A percentile compares a stretch with the other conserved stretches of the same genome.
phyloP scores from a whole-genome alignment of 1,140 invertebrate genomes.

The Drosophila virilis region DNA sequence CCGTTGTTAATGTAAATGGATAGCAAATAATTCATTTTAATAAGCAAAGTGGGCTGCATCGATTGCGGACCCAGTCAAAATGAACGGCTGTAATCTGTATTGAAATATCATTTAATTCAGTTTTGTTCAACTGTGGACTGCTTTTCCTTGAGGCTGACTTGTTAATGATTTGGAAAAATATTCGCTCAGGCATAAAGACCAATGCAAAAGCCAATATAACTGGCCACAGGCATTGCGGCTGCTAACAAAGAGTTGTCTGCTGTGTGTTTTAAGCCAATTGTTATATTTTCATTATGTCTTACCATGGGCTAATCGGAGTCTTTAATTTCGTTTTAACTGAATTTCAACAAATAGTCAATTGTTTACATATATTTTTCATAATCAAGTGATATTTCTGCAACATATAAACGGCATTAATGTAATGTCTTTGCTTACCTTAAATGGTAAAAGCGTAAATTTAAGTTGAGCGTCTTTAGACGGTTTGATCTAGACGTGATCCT shows the following conservation, averaged over 20 bases:
- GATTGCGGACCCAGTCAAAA: not conserved
- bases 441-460: no score
- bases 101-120: not conserved
- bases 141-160: conserved; percentile 23
- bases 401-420: conserved; percentile 26
- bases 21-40: no score
- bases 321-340: conserved; percentile 12
- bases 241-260: conserved; percentile 1
- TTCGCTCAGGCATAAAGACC: conserved; percentile 15
- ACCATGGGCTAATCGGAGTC: not conserved
- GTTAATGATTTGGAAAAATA: conserved; percentile 55
- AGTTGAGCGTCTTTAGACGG: no score
- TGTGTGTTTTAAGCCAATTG: not conserved
- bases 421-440: no score
- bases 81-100: not conserved
- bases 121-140: not conserved
- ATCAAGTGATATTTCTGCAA: not conserved
- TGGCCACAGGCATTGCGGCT: conserved; percentile 9
- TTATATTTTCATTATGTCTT: not conserved
- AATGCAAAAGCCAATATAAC: conserved; percentile 27
- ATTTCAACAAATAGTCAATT: not conserved
- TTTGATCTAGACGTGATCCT: not conserved
- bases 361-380: not conserved
- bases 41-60: no score
- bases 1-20: no score